Base-by-base conservation (phyloP, 2,113 vertebrate species). In the Trematocara macrostoma region DNA sequence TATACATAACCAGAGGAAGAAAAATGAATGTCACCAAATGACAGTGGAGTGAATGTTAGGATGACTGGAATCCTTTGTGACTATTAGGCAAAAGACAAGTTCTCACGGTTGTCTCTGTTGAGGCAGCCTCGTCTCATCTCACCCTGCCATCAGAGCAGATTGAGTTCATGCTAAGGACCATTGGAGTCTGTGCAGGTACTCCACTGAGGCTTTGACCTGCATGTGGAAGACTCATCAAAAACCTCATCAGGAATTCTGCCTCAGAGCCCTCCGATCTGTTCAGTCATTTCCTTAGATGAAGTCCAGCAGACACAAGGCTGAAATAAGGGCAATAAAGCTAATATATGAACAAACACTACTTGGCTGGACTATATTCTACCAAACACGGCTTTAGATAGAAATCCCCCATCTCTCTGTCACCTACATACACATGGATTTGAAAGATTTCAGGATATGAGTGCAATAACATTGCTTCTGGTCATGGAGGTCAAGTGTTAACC, bases 401-500 rank as follows among this genome's bases (percentile, higher is more conserved):
- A n/a, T n/a, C 71, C 3, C 45, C 29, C 45, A 76, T 51, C 71
- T 76, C 6, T 5, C 71, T 51, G 45, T 51, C 42, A 76, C 45
- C 1, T 23, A 2, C 18, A 52, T 38, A 76, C 11, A 49, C 34
- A 53, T 61, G 74, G 61, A 49, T 79, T 4, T 45, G 67, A 61
- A 56, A 16, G 15, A 84, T 45, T 79, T 64, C 8, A 49, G 29
- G 23, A 83, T 10, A 45, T 31, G 53, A 59, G 56, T 79, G 49
- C 84, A 52, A 53, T 9, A 76, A 80, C 76, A 11, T 82, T 79
- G 83, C 79, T 45, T 67, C 57, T 52, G 67, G 51, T 49, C 64
- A 31, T 78, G 84, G 59, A 85, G 90, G 93, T 95, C 87, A 87
- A 40, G 69, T 88, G 92, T 90, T 83, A 91, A 85, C 78, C 34